Evolutionary conservation across 2,888 invertebrate genomes (phyloP), one percentile per base, ranked within the genome.

Genomic region (Pandemis heparana): DNA sequence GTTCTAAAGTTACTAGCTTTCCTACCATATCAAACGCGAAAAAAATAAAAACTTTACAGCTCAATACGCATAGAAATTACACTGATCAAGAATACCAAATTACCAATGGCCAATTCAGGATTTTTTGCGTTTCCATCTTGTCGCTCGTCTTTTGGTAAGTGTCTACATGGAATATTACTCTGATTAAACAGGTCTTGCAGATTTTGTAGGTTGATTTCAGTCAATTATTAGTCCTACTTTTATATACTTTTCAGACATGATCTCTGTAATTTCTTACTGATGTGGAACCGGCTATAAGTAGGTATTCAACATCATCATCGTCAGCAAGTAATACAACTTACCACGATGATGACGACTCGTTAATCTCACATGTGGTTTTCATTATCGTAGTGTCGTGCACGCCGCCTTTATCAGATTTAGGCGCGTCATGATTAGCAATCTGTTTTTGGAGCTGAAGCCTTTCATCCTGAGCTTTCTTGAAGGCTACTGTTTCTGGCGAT

Each of bases 391-490:
- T 77, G 62, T 87, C 86, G 5, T 88, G 83, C 23, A 86, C 61
- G 70, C 63, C 66, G 38, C 38, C 67, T 39, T 23, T 63, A n/a
- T 63, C 82, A 51, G 83, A 84, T 0, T 85, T 83, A 18, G 75
- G 18, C 23, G 12, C 63, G 3, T 82, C 84, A 16, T 74, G 18
- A 9, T 64, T 75, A 61, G 87, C 86, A 23, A 83, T 70, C 72
- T 85, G 83, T 75, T 83, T 89, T 72, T 80, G 79, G 43, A 86
- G 81, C 38, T 82, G 80, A 48, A 70, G 72, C 78, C 79, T 90
- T 79, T 92, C 92, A 23, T 92, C 92, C 16, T 83, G 83, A 9
- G 94, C 94, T 75, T 92, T 93, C 78, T 87, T 90, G 68, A 78
- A 90, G 14, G 94, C 94, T 51, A 81, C 46, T 5, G 86, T 84